A percentile compares a stretch with the other conserved stretches of the same genome.
Evolutionary conservation across 2,888 invertebrate genomes (phyloP).

Genomic region (Apocheima hispidaria): DNA sequence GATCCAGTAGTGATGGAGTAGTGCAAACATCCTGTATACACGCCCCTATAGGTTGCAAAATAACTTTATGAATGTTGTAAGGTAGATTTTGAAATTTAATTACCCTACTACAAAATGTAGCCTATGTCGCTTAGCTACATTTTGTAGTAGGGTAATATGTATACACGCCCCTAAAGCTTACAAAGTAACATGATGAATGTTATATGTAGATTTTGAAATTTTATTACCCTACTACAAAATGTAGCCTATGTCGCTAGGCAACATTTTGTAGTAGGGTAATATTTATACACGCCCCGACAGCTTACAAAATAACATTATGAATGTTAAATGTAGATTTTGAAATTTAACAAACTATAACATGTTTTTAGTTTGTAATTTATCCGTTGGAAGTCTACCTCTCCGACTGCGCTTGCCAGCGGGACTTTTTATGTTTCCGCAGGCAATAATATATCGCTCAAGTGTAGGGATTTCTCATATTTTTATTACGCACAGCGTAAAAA

Average conservation of each 20-base stretch:
- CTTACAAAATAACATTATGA: slow-evolving; percentile 53
- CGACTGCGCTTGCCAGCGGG: slow-evolving; percentile 31
- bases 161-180: no score
- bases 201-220: no score
- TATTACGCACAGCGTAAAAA: slow-evolving; percentile 74
- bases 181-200: no score
- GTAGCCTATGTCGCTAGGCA: no score
- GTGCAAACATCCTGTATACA: slow-evolving; percentile 68
- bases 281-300: slow-evolving; percentile 55
- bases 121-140: no score
- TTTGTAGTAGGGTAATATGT: no score
- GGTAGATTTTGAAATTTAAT: slow-evolving; percentile 15
- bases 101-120: no score
- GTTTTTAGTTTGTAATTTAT: not conserved
- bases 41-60: slow-evolving; percentile 58
- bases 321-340: slow-evolving; percentile 31
- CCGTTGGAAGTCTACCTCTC: slow-evolving; percentile 14
- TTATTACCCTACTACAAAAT: no score
- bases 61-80: slow-evolving; percentile 42
- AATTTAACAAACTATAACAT: no score
- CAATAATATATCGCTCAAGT: slow-evolving; percentile 76
- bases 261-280: no score
- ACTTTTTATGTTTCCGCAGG: slow-evolving; percentile 76
- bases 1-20: slow-evolving; percentile 42
- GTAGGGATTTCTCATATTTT: slow-evolving; percentile 76